Base-by-base conservation (phyloP, 2,888 invertebrate species). In the Craniophora ligustri region DNA sequence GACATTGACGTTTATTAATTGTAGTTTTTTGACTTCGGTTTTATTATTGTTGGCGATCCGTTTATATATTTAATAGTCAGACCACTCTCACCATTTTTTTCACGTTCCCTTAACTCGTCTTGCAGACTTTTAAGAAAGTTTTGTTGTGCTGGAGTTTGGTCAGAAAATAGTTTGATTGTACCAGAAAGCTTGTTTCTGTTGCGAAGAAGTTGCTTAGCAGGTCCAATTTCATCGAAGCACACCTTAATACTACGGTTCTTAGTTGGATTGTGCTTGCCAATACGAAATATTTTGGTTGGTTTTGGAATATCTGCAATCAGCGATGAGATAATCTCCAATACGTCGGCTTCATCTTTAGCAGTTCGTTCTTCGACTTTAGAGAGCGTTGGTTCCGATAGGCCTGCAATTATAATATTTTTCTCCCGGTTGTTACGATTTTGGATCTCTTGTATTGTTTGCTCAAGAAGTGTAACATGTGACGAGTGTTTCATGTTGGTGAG, bases 171-270 rank as follows among this genome's bases (percentile, higher is more conserved):
- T n/a, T n/a, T n/a, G n/a, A n/a, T n/a, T n/a, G n/a, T n/a, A 15
- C 34, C 34, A 16, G 14, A 18, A 18, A 34, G 34, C 34, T 34
- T 34, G 16, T n/a, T 34, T 18, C n/a, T 34, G 18, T 34, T 16
- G 16, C 34, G 34, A 1, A 34, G 34, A 16, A 34, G 7, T 16
- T 15, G 7, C 18, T 14, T 16, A 1, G 34, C 34, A 18, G 34
- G 34, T 34, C 18, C 34, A 18, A 18, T 2, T 10, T 16, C 16
- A 16, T 14, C 16, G 18, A 16, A 34, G 16, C 14, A 34, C 10
- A 34, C 18, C n/a, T 34, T 34, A 10, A 34, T 34, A 10, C 34
- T 10, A 16, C 34, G 34, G 5, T 7, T 18, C 16, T 34, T 34
- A 3, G 10, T 18, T 10, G 14, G n/a, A 3, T 34, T 16, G 16